Evolutionary conservation across 2,113 vertebrate species (phyloP), one percentile per base, ranked within the genome.

Genomic region (Rhodinocichla rosea): DNA sequence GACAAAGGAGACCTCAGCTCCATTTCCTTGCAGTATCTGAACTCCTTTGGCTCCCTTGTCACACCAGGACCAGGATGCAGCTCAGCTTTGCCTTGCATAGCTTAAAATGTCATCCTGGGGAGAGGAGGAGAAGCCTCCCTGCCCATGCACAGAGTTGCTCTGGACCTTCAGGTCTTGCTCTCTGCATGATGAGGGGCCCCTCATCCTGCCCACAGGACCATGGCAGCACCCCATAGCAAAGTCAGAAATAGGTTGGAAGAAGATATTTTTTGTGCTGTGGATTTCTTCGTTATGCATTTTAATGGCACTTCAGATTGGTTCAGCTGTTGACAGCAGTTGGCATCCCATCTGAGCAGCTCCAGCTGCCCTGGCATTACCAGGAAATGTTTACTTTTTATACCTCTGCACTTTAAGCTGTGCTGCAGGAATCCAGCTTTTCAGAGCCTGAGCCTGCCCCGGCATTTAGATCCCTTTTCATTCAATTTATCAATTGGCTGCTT

Each of bases 371-470:
- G 71, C 87, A 80, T 47, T 57, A 56, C 53, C 76, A 90, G 49
- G 33, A 79, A 63, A 40, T 89, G 39, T 94, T 97, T 79, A 56
- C 42, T 96, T 96, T 94, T 90, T 87, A 78, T 60, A 76, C 1
- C 4, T 32, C 86, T 84, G 59, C 16, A 73, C 53, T 95, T 89
- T 23, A 77, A 76, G 69, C 82, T 2, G 10, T 42, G 21, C 52
- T 71, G 64, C 0, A 1, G 75, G 79, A 83, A 75, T 78, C 23
- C 89, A 67, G 17, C 64, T 92, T 94, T 69, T 65, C 81, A 83
- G 73, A 92, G 87, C 60, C 30, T 11, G 70, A 79, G 92, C 70
- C 67, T 94, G 87, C 81, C 82, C 42, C 49, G 40, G 81, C 63
- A 94, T 83, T 83, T 21, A 19, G 56, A 94, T 82, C 86, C 78